A percentile compares a stretch with the other conserved stretches of the same genome.
These are phyloP conservation scores for Brachypalpus laphriformis DNA, from an alignment of 2,888 invertebrate genomes.

Conservation along the genomic window DNA sequence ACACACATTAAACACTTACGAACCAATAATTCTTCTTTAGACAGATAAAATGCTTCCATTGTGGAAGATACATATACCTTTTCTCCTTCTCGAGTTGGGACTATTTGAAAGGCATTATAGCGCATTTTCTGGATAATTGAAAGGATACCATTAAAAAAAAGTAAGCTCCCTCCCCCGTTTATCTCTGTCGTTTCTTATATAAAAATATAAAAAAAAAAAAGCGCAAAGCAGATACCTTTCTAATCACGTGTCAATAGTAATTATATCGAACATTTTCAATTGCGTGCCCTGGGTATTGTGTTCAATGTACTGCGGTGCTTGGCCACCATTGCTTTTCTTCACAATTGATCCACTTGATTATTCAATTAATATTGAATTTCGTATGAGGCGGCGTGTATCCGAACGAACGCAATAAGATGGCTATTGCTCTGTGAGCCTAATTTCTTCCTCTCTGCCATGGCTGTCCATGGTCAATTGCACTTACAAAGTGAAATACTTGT, in stretches of 20 bases:
- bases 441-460: slow-evolving; percentile 14
- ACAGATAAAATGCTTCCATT: slow-evolving; percentile 28
- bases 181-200: not conserved
- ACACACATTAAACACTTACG: slow-evolving; percentile 17
- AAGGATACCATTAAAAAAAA: slow-evolving; percentile 12
- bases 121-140: not conserved
- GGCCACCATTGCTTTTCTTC: not conserved
- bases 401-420: not conserved
- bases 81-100: not conserved
- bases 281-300: slow-evolving; percentile 29
- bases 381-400: not conserved
- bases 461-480: slow-evolving; percentile 42
- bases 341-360: slow-evolving; percentile 51
- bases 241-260: slow-evolving; percentile 46
- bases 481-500: not conserved
- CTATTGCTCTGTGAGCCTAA: slow-evolving; percentile 3
- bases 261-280: slow-evolving; percentile 50
- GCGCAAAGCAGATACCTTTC: slow-evolving; percentile 2
- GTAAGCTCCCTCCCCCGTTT: not conserved
- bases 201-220: too few relatives aligned
- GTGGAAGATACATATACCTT: not conserved
- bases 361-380: slow-evolving; percentile 67
- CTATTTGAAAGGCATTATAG: not conserved
- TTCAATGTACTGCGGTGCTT: not conserved
- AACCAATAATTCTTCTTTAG: slow-evolving; percentile 9